phyloP scores from a whole-genome alignment of 2,797 vertebrate genomes.

The Cyprinodon diabolis region DNA sequence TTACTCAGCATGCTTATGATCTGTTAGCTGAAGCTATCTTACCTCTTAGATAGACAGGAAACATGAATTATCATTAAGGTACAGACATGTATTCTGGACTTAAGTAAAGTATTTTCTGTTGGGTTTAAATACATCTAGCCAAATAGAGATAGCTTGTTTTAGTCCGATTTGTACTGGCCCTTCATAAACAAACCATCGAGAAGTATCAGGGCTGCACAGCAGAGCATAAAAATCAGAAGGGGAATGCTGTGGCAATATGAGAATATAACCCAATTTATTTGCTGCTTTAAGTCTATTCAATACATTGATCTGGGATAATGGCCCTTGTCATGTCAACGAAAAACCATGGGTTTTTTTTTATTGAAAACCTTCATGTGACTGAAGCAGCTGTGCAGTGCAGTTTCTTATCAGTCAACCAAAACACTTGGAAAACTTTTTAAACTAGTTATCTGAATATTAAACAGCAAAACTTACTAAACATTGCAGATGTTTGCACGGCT shows the following conservation, averaged over 20 bases:
- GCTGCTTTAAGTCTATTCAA: neutral
- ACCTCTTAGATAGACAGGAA: neutral
- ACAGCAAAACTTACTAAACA: neutral
- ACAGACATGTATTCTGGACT: neutral
- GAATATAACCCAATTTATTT: neutral
- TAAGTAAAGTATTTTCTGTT: neutral
- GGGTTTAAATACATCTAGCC: neutral
- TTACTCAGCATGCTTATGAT: neutral
- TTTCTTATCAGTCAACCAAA: neutral
- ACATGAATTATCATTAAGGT: neutral
- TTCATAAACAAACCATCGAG: neutral
- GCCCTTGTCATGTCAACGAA: neutral
- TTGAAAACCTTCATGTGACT: neutral
- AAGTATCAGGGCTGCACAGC: neutral
- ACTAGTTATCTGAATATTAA: neutral
- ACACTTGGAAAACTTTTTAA: neutral
- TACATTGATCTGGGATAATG: neutral
- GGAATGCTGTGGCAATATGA: neutral
- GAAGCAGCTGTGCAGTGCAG: neutral
- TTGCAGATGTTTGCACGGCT: neutral
- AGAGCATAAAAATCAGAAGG: neutral
- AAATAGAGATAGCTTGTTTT: neutral
- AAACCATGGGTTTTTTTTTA: too few species aligned
- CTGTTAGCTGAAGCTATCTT: slow-evolving; percentile 37
- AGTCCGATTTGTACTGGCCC: neutral